Percentiles rank a stretch among this genome's conserved stretches.
Evolutionary conservation across 2,113 vertebrate species (phyloP).

Genomic region (Paradoxurus hermaphroditus): DNA sequence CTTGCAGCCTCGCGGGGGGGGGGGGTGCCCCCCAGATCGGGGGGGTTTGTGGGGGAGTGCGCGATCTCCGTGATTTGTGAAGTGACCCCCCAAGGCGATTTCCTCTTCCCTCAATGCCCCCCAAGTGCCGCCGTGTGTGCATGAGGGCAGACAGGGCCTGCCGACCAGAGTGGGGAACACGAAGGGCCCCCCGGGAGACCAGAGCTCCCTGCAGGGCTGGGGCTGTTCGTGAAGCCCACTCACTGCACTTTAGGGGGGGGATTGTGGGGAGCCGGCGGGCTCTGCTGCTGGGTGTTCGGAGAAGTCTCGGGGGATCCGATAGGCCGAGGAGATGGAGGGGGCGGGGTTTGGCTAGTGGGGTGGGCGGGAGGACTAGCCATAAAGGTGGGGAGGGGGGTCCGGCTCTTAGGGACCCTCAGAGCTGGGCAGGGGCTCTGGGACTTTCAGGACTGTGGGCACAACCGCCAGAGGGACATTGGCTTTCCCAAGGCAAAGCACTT

Average conservation of each 20-base stretch:
- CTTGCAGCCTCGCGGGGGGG: neutral
- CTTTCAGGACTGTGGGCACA: neutral
- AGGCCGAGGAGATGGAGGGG: neutral
- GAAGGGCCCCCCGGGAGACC: neutral
- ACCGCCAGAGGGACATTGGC: neutral
- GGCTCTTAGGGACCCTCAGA: neutral
- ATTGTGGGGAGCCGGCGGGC: neutral
- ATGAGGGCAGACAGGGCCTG: neutral
- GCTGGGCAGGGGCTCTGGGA: neutral
- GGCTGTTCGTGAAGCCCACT: neutral
- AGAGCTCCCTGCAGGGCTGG: neutral
- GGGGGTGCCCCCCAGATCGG: accelerated
- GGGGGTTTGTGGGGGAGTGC: neutral
- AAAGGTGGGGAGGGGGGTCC: too few species aligned
- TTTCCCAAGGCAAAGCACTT: neutral
- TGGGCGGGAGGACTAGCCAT: accelerated
- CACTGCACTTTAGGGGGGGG: neutral
- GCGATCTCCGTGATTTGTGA: neutral
- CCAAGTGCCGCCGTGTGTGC: neutral
- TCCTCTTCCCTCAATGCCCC: neutral
- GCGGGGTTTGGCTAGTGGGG: accelerated
- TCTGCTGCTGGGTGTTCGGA: neutral
- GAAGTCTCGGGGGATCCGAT: neutral
- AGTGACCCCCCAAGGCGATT: neutral
- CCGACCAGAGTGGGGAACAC: neutral